Base-by-base conservation (phyloP, 2,113 vertebrate species). In the Actinemys pallida region DNA sequence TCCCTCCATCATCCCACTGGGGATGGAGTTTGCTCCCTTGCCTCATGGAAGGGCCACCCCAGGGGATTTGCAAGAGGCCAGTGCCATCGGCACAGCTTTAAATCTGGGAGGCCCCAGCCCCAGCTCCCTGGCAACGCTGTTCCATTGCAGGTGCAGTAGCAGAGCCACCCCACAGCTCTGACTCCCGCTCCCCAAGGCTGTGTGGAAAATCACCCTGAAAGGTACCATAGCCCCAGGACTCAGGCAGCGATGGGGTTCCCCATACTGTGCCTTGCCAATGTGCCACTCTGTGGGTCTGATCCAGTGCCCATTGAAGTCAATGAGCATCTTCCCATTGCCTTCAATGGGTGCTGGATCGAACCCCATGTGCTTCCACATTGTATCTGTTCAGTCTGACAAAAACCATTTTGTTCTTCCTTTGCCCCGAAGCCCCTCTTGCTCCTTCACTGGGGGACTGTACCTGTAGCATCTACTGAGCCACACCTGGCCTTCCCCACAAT, bases 191-290 rank as follows among this genome's bases (percentile, higher is more conserved):
- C 31, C 62, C 62, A 5, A 17, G 31, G 16, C 31, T 65, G 6
- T 65, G 31, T 65, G 62, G 62, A 14, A 65, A 35, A 65, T 65
- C 62, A 17, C 62, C 62, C 31, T n/a, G 62, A 69, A 69, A n/a
- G 31, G 62, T 16, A 69, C 8, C 16, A 35, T 8, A 65, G 31
- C 62, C 35, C 62, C 31, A n/a, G 62, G 31, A 19, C 31, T 78
- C 6, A 8, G 45, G 24, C 4, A 20, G 72, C 47, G 14, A 1
- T 39, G 79, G 69, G 35, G 6, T 42, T n/a, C 1, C 42, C 50
- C 57, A 62, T 56, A 1, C 42, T 20, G 35, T 1, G 29, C 0
- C 0, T 22, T 56, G 86, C 9, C 0, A 0, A 19, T 49, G 45
- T 17, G 56, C 84, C 76, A 79, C 80, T 35, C 0, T 0, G 27